Conservation (phyloP, 2,113 vertebrate genomes). For the Xyrauchen texanus region DNA sequence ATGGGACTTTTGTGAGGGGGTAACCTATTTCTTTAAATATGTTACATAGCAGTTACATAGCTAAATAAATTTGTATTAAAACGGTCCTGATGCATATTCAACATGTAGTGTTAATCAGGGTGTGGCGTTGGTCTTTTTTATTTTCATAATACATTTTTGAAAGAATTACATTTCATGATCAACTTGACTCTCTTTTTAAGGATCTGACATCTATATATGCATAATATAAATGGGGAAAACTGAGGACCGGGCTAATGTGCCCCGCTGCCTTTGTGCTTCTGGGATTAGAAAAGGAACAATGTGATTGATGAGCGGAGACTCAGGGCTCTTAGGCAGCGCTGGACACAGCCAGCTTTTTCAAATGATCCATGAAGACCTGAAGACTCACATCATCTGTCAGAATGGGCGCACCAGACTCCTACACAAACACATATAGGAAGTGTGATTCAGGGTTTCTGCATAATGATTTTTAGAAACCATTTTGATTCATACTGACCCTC, state of each 20-base stretch:
- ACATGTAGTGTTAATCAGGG: conserved; percentile 12
- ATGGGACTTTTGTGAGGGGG: too few relatives aligned
- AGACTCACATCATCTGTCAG: conserved; percentile 96
- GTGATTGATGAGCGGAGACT: neutral
- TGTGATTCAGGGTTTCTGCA: neutral
- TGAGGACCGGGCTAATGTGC: conserved; percentile 12
- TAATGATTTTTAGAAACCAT: too few relatives aligned
- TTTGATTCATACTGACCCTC: too few relatives aligned
- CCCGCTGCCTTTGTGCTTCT: conserved; percentile 8
- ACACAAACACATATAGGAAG: conserved; percentile 18
- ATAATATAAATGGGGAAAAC: conserved; percentile 6
- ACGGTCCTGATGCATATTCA: neutral
- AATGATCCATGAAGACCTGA: conserved; percentile 98
- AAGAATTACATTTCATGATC: too few relatives aligned
- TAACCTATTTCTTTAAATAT: neutral
- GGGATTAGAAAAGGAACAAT: neutral
- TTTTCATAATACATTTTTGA: neutral
- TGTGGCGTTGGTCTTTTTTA: neutral
- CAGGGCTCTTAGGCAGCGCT: conserved; percentile 83
- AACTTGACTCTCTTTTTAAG: neutral
- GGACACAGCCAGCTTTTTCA: conserved; percentile 96
- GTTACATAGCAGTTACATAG: neutral
- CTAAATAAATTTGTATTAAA: neutral
- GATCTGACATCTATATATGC: neutral
- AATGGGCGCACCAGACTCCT: conserved; percentile 97